A percentile compares a stretch with the other conserved stretches of the same genome.
Evolutionary conservation across 2,113 vertebrate genomes (phyloP).

Genomic region (Gasterosteus nipponicus): DNA sequence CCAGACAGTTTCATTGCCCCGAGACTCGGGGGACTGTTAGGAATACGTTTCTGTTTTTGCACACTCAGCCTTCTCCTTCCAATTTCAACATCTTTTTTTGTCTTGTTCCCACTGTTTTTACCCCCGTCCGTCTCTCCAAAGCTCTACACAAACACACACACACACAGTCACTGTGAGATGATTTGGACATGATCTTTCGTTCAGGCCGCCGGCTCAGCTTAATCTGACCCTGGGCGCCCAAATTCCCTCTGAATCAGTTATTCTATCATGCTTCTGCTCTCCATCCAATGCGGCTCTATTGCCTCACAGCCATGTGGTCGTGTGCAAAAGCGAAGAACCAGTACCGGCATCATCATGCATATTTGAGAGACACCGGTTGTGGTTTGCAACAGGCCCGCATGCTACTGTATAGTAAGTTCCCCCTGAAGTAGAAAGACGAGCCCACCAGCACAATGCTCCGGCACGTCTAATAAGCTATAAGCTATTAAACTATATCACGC

Average conservation of each 20-base stretch:
- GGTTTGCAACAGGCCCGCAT: constrained; percentile 21
- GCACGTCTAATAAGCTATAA: constrained; percentile 8
- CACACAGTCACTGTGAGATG: background rate
- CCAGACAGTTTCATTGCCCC: constrained; percentile 11
- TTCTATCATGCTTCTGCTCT: constrained; percentile 59
- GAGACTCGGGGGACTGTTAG: constrained; percentile 13
- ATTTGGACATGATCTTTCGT: constrained; percentile 62
- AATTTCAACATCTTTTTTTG: constrained; percentile 27
- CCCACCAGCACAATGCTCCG: constrained; percentile 14
- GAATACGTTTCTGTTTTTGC: constrained; percentile 39
- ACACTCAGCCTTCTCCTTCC: constrained; percentile 39
- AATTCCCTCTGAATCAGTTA: constrained; percentile 63
- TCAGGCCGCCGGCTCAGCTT: constrained; percentile 54
- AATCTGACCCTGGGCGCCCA: constrained; percentile 53
- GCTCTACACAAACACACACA: constrained; percentile 1
- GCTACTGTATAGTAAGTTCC: constrained; percentile 32
- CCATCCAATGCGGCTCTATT: constrained; percentile 54
- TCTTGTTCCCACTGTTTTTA: constrained; percentile 45
- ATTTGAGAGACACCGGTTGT: background rate
- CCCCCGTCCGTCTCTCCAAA: background rate
- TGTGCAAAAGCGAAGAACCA: constrained; percentile 47
- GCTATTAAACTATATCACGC: constrained; percentile 9
- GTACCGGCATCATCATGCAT: constrained; percentile 3
- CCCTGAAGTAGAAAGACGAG: constrained; percentile 31
- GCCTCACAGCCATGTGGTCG: constrained; percentile 35